phyloP scores from a whole-genome alignment of 2,888 invertebrate genomes.

The Aphidius colemani region DNA sequence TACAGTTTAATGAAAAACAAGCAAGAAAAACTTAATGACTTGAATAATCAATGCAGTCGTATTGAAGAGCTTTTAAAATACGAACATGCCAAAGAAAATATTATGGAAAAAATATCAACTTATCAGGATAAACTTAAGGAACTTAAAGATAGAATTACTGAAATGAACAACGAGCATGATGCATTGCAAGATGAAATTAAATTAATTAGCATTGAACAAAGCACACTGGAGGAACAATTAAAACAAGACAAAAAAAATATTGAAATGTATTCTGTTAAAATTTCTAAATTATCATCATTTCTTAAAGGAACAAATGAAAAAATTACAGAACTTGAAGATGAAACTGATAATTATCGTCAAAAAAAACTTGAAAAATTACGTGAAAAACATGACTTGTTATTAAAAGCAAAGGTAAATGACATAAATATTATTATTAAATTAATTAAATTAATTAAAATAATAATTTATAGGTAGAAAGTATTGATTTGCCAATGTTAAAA shows the following conservation, averaged over 20 bases:
- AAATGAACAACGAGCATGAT: too few species aligned
- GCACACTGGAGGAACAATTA: constrained; percentile 67
- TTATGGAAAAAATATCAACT: too few species aligned
- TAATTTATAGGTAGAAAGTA: constrained; percentile 4
- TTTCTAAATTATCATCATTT: constrained; percentile 52
- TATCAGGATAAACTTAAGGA: too few species aligned
- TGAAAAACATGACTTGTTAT: constrained; percentile 83
- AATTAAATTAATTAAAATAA: too few species aligned
- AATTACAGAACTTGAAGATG: too few species aligned
- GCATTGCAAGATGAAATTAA: too few species aligned
- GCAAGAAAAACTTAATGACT: constrained; percentile 85
- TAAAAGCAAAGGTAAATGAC: constrained; percentile 82
- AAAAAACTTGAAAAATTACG: constrained; percentile 73
- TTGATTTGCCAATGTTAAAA: background rate
- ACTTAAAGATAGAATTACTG: too few species aligned
- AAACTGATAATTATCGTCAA: too few species aligned
- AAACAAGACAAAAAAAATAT: constrained; percentile 74
- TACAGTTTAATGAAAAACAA: constrained; percentile 81
- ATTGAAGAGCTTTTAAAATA: constrained; percentile 91
- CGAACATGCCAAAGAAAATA: constrained; percentile 62
- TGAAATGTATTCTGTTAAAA: constrained; percentile 75
- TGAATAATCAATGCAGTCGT: constrained; percentile 89
- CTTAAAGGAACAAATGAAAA: too few species aligned
- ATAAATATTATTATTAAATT: too few species aligned
- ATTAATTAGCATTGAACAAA: too few species aligned